Evolutionary conservation across 2,797 vertebrate genomes (phyloP), one percentile per base, ranked within the genome.

Genomic region (Huso huso): DNA sequence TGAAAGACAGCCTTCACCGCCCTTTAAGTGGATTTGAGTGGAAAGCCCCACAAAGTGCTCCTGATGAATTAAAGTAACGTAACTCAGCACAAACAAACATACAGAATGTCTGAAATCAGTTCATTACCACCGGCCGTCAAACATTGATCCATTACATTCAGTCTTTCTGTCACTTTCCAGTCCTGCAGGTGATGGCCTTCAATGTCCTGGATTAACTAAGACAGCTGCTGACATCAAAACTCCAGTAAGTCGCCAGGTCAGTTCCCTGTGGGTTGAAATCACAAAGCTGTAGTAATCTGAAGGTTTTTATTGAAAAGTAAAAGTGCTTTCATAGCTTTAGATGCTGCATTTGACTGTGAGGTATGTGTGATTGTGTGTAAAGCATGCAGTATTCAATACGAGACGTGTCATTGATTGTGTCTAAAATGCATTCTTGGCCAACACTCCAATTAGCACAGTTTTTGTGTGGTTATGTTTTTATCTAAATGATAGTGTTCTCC

Each of bases 11-110:
- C 37, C 37, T 37, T 37, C 37, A 37, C 37, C 23, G 8, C 37
- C 49, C 49, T 15, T 62, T 59, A 48, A 48, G 60, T 8, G n/a
- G 48, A 50, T 66, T 60, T 49, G 51, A 63, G 12, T n/a, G 58
- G 65, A 65, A 63, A 62, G 49, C 59, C 60, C 48, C 51, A 66
- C 48, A 53, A 50, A 50, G 64, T 66, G 61, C 18, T 63, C 61
- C 37, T 63, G 65, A 48, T 52, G 51, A 66, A 70, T 60, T 51
- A 52, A 57, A 68, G 62, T 68, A 62, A 48, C 8, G 4, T 51
- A 55, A 63, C 65, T 57, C n/a, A 8, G 11, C 59, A 48, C 23
- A 49, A 66, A 60, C 50, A 66, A 70, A 66, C 48, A 66, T 37
- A 13, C 12, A 67, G 52, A 57, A 70, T 18, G n/a, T n/a, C 51